Conservation (phyloP, 30 jellyfish, hydroid and myxozoan species). For the Aurelia coerulea region DNA sequence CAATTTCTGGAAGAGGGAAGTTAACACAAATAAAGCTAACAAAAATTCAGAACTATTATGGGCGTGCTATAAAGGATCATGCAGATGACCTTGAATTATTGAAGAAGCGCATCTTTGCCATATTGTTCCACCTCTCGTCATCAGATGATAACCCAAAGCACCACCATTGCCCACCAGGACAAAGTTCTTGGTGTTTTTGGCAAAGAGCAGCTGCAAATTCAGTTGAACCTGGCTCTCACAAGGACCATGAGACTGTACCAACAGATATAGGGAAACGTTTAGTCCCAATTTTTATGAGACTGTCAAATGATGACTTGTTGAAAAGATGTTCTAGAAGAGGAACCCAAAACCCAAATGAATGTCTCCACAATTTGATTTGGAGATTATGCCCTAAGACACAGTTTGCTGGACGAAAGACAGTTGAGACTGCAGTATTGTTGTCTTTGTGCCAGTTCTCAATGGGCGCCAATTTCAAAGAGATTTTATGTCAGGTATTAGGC, state of each 20-base stretch:
- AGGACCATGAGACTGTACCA: background rate
- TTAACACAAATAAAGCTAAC: background rate
- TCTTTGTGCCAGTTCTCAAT: background rate
- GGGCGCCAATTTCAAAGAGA: too few relatives aligned
- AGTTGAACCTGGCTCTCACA: background rate
- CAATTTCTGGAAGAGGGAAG: background rate
- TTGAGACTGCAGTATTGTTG: too few relatives aligned
- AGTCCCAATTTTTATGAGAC: background rate
- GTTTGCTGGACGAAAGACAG: background rate
- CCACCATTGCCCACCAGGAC: background rate
- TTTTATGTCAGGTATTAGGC: too few relatives aligned
- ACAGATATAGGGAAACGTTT: background rate
- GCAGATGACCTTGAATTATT: background rate
- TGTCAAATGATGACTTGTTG: conserved; percentile 1
- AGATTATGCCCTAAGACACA: conserved; percentile 10
- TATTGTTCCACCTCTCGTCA: too few relatives aligned
- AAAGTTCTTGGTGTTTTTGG: conserved; percentile 17
- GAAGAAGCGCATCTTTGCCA: background rate
- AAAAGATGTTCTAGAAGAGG: too few relatives aligned
- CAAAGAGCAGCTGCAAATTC: background rate
- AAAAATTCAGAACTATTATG: conserved; percentile 16
- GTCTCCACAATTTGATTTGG: conserved; percentile 13
- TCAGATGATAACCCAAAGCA: too few relatives aligned
- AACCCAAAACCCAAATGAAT: background rate
- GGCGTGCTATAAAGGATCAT: conserved; percentile 11